These are phyloP conservation scores for Pollimyrus isidori DNA, from an alignment of 2,113 vertebrate genomes.

Conservation along the genomic window DNA sequence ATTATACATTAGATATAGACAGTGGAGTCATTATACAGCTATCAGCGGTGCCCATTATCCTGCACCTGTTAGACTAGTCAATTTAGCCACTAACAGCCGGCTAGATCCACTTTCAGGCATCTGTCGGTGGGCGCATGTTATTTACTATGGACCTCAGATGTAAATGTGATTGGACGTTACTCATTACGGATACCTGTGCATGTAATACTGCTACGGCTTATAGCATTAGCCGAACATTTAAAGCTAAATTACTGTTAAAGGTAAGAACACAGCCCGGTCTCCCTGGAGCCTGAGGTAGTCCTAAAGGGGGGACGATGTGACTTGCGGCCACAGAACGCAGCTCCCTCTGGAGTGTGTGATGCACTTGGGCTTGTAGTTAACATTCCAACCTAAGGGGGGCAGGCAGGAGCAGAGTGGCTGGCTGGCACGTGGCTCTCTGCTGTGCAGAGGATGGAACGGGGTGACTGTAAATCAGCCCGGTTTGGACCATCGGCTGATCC, in stretches of 20 bases:
- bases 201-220: neutral
- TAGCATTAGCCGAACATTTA: neutral
- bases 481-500: neutral
- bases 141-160: too few species aligned
- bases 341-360: neutral
- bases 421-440: slow-evolving; percentile 56
- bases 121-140: too few species aligned
- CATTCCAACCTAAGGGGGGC: slow-evolving; percentile 44
- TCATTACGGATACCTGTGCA: neutral
- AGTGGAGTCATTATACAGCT: too few species aligned
- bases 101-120: too few species aligned
- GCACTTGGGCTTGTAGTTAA: slow-evolving; percentile 46
- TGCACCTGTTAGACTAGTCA: too few species aligned
- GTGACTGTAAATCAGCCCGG: slow-evolving; percentile 45
- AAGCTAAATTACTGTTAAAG: neutral
- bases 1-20: too few species aligned
- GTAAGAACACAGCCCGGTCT: neutral
- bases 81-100: too few species aligned
- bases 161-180: neutral
- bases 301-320: neutral
- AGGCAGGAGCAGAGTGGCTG: slow-evolving; percentile 62
- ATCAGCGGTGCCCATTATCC: too few species aligned
- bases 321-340: neutral
- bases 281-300: too few species aligned
- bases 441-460: slow-evolving; percentile 44